Evolutionary conservation across 2,113 vertebrate species (phyloP).

Genomic region (Gadus macrocephalus): DNA sequence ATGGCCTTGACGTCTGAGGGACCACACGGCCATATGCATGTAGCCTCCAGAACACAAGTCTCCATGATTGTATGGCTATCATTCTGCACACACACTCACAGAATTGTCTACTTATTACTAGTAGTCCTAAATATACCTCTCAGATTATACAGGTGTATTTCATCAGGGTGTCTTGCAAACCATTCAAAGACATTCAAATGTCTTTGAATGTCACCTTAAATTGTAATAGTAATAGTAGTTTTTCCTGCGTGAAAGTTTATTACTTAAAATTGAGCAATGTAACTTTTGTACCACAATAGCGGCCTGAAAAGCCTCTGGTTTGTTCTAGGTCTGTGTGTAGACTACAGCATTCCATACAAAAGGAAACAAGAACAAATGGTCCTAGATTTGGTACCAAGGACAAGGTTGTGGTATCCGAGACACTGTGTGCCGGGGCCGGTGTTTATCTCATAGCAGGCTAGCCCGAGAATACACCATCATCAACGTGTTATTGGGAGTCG

Average conservation of each 20-base stretch:
- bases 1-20: constrained; percentile 62
- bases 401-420: not conserved
- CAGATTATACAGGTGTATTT: constrained; percentile 12
- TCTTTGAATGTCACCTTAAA: not conserved
- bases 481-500: not conserved
- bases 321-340: not conserved
- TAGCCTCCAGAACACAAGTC: too few species aligned
- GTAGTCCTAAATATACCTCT: constrained; percentile 29
- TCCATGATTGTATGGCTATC: not conserved
- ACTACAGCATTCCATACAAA: constrained; percentile 1
- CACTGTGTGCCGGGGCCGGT: too few species aligned
- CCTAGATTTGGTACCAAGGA: constrained; percentile 29
- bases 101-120: not conserved
- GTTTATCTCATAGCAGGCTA: too few species aligned
- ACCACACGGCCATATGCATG: too few species aligned
- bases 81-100: not conserved
- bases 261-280: too few species aligned
- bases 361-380: constrained; percentile 11
- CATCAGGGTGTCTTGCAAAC: too few species aligned
- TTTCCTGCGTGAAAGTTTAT: too few species aligned
- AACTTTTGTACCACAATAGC: constrained; percentile 27
- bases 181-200: not conserved
- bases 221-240: too few species aligned
- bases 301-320: constrained; percentile 36
- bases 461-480: too few species aligned